Conservation (phyloP, 2,797 vertebrate species). For the Siniperca undulata region DNA sequence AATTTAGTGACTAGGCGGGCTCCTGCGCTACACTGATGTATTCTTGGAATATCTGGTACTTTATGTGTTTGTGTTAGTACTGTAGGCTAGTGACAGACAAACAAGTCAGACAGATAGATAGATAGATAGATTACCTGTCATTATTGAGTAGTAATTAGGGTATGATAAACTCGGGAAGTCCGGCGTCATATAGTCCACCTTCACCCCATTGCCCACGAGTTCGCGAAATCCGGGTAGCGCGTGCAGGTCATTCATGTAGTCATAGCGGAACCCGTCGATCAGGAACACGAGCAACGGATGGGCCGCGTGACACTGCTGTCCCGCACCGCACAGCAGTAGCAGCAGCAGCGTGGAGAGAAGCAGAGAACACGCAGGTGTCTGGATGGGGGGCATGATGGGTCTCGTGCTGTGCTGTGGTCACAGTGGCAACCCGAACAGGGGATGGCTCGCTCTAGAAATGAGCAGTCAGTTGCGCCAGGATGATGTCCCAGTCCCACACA, state of each 20-base stretch:
- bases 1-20: too few relatives aligned
- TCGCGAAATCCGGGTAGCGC: slow-evolving; percentile 87
- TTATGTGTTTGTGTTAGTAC: too few relatives aligned
- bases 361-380: not conserved
- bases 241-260: slow-evolving; percentile 89
- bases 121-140: slow-evolving; percentile 88
- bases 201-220: slow-evolving; percentile 89
- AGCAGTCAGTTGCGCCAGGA: not conserved
- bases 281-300: slow-evolving; percentile 90
- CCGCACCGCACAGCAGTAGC: not conserved
- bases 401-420: not conserved
- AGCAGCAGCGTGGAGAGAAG: not conserved
- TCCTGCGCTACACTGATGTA: too few relatives aligned
- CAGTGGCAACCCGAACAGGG: not conserved
- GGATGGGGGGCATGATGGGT: slow-evolving; percentile 4
- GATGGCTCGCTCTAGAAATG: not conserved
- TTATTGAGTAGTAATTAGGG: slow-evolving; percentile 94
- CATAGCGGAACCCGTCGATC: slow-evolving; percentile 92
- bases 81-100: not conserved
- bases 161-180: slow-evolving; percentile 95
- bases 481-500: not conserved
- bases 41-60: too few relatives aligned
- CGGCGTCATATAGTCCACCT: slow-evolving; percentile 93
- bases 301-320: not conserved
- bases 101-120: not conserved